Percentiles rank a stretch among this genome's conserved stretches.
Evolutionary conservation across 2,888 invertebrate species (phyloP).

Genomic region (Bugula neritina): DNA sequence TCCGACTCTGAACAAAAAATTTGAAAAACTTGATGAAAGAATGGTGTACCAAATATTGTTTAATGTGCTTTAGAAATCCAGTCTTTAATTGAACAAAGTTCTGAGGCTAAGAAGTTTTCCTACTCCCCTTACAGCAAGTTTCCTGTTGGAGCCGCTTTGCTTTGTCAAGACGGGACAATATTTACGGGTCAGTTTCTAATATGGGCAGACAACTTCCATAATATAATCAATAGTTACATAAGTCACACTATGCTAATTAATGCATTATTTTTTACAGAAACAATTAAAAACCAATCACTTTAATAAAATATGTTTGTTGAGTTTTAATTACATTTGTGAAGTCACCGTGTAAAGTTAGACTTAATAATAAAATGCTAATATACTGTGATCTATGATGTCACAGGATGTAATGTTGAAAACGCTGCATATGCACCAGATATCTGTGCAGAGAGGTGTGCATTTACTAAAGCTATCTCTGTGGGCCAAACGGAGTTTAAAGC

Average conservation of each 20-base stretch:
- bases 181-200: conserved; percentile 31
- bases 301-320: no score
- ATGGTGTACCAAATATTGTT: neutral
- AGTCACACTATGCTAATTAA: no score
- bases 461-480: conserved; percentile 73
- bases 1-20: no score
- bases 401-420: conserved; percentile 86
- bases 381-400: no score
- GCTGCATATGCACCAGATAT: conserved; percentile 67
- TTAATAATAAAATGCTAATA: no score
- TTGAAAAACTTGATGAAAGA: no score
- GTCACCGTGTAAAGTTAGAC: no score
- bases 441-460: conserved; percentile 81
- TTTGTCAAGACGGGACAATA: conserved; percentile 32
- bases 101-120: conserved; percentile 33
- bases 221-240: no score
- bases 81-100: conserved; percentile 30
- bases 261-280: no score
- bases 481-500: conserved; percentile 64
- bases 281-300: no score
- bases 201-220: no score
- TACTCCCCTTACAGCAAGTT: conserved; percentile 37
- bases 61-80: neutral
- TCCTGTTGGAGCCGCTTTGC: conserved; percentile 36
- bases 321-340: no score